Conservation (phyloP, 1,140 invertebrate species). For the Acromyrmex echinatior region DNA sequence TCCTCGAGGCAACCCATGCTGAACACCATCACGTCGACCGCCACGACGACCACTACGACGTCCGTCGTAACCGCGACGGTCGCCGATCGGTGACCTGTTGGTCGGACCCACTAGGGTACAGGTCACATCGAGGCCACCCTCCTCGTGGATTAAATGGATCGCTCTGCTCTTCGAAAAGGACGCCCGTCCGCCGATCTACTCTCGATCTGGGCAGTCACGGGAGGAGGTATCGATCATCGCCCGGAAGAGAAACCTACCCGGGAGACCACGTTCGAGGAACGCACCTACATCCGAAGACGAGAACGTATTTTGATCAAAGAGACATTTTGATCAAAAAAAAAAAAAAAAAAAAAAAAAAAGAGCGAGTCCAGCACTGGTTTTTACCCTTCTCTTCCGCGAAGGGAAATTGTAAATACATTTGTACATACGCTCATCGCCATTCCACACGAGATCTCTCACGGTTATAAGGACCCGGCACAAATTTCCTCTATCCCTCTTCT, state of each 20-base stretch:
- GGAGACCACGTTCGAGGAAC: neutral
- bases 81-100: slow-evolving; percentile 82
- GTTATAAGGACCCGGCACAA: slow-evolving; percentile 48
- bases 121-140: slow-evolving; percentile 59
- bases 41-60: slow-evolving; percentile 64
- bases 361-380: slow-evolving; percentile 7
- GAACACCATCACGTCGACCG: slow-evolving; percentile 67
- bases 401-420: slow-evolving; percentile 82
- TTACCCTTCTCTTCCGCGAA: slow-evolving; percentile 24
- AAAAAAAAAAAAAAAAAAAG: neutral
- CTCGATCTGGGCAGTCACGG: neutral
- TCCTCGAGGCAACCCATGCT: slow-evolving; percentile 76
- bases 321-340: neutral
- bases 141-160: slow-evolving; percentile 45
- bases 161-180: neutral
- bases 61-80: slow-evolving; percentile 56
- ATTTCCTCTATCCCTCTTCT: neutral
- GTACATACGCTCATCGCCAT: slow-evolving; percentile 84
- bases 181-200: neutral
- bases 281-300: neutral
- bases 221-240: neutral
- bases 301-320: neutral
- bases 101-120: slow-evolving; percentile 53
- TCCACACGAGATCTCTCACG: slow-evolving; percentile 78
- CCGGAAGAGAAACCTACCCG: neutral